A percentile compares a stretch with the other conserved stretches of the same genome.
Conservation (phyloP, 2,797 vertebrate genomes). For the Cynodonichthys magdalenae region DNA sequence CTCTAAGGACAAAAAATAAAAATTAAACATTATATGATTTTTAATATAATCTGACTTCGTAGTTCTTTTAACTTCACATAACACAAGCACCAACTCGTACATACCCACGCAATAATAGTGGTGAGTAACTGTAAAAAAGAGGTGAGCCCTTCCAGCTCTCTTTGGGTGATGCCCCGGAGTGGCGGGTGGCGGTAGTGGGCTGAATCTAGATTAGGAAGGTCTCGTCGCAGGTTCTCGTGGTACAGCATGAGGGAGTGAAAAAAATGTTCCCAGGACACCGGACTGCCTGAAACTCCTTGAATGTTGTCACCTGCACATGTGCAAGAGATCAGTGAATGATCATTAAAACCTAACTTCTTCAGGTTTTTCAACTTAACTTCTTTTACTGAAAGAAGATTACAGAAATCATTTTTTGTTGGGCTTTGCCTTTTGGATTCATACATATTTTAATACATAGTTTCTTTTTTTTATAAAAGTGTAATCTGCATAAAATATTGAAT, state of each 20-base stretch:
- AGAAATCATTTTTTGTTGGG: too few species aligned
- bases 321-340: background rate
- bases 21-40: background rate
- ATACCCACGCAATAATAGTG: constrained; percentile 93
- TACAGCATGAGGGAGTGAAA: constrained; percentile 98
- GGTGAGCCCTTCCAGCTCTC: constrained; percentile 94
- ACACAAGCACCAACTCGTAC: background rate
- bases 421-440: background rate
- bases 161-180: constrained; percentile 94
- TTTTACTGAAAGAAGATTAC: too few species aligned
- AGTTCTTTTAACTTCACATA: background rate
- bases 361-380: too few species aligned
- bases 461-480: background rate
- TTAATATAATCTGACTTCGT: background rate
- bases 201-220: constrained; percentile 90
- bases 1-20: constrained; percentile 77
- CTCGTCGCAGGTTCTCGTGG: constrained; percentile 93
- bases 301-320: constrained; percentile 88
- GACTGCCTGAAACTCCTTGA: constrained; percentile 90
- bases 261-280: constrained; percentile 98
- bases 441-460: background rate
- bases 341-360: background rate
- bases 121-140: constrained; percentile 92
- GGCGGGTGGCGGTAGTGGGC: constrained; percentile 93
- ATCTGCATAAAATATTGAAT: background rate